These are phyloP conservation scores for Neotoxoptera formosana DNA, from an alignment of 1,140 invertebrate genomes.

Conservation along the genomic window DNA sequence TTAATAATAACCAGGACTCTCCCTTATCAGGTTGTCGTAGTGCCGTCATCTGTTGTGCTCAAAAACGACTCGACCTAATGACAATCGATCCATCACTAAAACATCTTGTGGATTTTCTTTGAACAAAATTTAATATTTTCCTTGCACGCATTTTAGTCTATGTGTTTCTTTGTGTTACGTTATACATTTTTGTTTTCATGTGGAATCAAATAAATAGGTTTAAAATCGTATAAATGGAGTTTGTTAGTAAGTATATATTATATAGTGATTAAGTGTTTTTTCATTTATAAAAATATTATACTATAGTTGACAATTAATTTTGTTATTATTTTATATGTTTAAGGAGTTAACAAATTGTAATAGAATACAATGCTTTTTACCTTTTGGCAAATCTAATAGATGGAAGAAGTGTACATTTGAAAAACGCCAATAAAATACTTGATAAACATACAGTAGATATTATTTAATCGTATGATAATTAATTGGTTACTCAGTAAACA, in stretches of 20 bases:
- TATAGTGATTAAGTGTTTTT: neutral
- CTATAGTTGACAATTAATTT: neutral
- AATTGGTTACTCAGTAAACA: neutral
- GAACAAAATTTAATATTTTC: conserved; percentile 51
- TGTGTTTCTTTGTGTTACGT: neutral
- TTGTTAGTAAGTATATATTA: neutral
- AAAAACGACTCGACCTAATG: conserved; percentile 51
- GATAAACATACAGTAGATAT: no score
- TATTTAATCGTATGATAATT: neutral
- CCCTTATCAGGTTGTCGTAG: conserved; percentile 56
- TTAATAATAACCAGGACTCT: conserved; percentile 54
- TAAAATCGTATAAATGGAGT: neutral
- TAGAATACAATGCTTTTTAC: neutral
- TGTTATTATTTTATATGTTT: neutral
- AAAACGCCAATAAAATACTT: no score
- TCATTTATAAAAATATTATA: neutral
- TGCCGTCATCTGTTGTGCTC: conserved; percentile 57
- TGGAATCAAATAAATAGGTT: neutral
- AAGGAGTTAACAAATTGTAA: neutral
- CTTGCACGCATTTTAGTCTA: neutral
- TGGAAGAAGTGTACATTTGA: neutral
- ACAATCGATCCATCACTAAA: conserved; percentile 48
- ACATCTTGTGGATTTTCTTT: conserved; percentile 42
- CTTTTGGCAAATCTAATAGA: neutral
- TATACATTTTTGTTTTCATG: neutral